phyloP scores from a whole-genome alignment of 2,888 invertebrate genomes.

The Aquatica leii region DNA sequence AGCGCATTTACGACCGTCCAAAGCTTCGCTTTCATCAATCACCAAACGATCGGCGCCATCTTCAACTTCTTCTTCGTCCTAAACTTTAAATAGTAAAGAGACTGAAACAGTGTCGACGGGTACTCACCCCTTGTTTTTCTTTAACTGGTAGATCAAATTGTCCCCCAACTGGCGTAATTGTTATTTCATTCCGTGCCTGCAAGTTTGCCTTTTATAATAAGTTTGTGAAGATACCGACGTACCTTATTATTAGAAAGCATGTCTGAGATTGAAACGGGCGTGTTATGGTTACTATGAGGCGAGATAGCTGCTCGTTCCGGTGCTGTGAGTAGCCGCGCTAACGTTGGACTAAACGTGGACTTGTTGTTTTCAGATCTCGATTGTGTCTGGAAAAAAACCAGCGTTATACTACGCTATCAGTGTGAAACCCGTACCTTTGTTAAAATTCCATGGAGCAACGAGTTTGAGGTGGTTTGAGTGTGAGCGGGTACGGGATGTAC shows the following conservation, averaged over 20 bases:
- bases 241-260: conserved; percentile 60
- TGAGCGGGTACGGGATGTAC: conserved; percentile 71
- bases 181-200: conserved; percentile 68
- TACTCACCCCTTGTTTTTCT: conserved; percentile 26
- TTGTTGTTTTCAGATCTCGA: conserved; percentile 55
- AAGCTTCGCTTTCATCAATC: conserved; percentile 67
- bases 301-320: conserved; percentile 50
- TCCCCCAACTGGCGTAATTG: conserved; percentile 66
- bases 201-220: conserved; percentile 31
- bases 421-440: conserved; percentile 67
- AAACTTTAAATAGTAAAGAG: background rate
- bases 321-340: conserved; percentile 81
- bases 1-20: conserved; percentile 50
- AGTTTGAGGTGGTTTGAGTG: conserved; percentile 65
- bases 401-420: conserved; percentile 2
- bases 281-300: conserved; percentile 36
- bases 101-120: too few species aligned
- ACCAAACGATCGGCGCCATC: conserved; percentile 70
- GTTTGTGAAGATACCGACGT: conserved; percentile 18
- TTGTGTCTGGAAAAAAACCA: conserved; percentile 51
- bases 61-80: conserved; percentile 67
- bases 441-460: conserved; percentile 78
- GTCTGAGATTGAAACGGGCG: conserved; percentile 58
- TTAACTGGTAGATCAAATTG: conserved; percentile 52
- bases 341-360: conserved; percentile 79